Evolutionary conservation across 2,888 invertebrate species (phyloP).

Genomic region (Nomada hirtipes): DNA sequence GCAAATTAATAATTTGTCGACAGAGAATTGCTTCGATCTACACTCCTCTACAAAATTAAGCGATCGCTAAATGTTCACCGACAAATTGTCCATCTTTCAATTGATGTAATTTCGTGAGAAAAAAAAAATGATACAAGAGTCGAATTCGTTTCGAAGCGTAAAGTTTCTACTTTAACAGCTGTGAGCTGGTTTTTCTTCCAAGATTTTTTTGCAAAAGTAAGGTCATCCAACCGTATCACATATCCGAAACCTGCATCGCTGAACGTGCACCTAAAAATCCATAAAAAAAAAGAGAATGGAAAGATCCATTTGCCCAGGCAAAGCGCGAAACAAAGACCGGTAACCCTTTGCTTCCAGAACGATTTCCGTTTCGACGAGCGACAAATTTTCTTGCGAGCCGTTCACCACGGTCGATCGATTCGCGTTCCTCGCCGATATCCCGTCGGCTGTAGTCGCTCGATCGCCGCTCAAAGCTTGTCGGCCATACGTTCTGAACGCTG

Average conservation of each 20-base stretch:
- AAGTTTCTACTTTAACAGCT: too few relatives aligned
- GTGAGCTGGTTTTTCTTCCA: too few relatives aligned
- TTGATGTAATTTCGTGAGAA: too few relatives aligned
- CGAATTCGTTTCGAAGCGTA: too few relatives aligned
- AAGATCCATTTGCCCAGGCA: background rate
- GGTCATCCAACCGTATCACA: too few relatives aligned
- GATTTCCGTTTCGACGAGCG: conserved; percentile 15
- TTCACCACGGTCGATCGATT: conserved; percentile 19
- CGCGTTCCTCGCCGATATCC: background rate
- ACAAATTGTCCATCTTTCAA: too few relatives aligned
- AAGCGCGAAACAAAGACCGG: conserved; percentile 21
- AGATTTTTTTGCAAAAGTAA: too few relatives aligned
- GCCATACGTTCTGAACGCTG: conserved; percentile 11
- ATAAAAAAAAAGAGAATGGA: background rate
- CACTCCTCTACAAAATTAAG: background rate
- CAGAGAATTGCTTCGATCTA: conserved; percentile 20
- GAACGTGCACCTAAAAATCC: too few relatives aligned
- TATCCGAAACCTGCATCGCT: too few relatives aligned
- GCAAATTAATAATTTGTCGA: conserved; percentile 31
- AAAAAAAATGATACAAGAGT: too few relatives aligned
- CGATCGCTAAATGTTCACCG: too few relatives aligned
- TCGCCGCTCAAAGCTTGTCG: background rate
- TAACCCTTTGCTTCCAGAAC: conserved; percentile 11
- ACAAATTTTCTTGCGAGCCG: conserved; percentile 6
- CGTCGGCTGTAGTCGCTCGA: background rate